Percentiles rank a stretch among this genome's conserved stretches.
Evolutionary conservation across 2,888 invertebrate species (phyloP).

Genomic region (Thereva unica): DNA sequence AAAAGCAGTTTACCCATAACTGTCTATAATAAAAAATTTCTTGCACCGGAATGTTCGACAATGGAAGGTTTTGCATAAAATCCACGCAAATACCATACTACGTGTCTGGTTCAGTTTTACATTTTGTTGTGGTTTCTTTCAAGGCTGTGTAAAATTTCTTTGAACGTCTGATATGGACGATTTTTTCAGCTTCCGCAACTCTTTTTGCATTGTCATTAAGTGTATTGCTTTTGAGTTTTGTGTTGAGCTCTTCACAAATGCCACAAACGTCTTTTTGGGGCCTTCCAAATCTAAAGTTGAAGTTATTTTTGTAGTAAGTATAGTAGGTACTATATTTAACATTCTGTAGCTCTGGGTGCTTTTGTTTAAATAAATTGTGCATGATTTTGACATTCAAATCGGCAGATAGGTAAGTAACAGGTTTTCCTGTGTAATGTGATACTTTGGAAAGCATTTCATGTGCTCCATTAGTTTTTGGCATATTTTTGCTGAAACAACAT

Average conservation of each 20-base stretch:
- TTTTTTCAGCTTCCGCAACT: neutral
- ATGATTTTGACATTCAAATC: neutral
- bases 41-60: slow-evolving; percentile 9
- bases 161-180: slow-evolving; percentile 1
- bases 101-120: neutral
- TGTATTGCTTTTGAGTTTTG: neutral
- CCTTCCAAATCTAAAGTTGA: neutral
- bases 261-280: slow-evolving; percentile 2
- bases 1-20: slow-evolving; percentile 9
- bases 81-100: slow-evolving; percentile 1
- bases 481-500: too few relatives aligned
- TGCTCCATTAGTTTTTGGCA: too few relatives aligned
- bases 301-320: slow-evolving; percentile 1
- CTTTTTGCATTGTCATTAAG: slow-evolving; percentile 6
- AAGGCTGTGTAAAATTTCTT: neutral
- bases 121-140: neutral
- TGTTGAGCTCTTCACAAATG: neutral
- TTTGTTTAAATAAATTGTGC: neutral
- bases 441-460: neutral
- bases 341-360: neutral
- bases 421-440: neutral
- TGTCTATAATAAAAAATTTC: slow-evolving; percentile 12
- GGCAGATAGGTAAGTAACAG: neutral
- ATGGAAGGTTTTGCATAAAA: slow-evolving; percentile 12
- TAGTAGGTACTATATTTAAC: neutral